Percentiles rank a stretch among this genome's conserved stretches.
phyloP scores from a whole-genome alignment of 2,888 invertebrate species.

The Plusia festucae region DNA sequence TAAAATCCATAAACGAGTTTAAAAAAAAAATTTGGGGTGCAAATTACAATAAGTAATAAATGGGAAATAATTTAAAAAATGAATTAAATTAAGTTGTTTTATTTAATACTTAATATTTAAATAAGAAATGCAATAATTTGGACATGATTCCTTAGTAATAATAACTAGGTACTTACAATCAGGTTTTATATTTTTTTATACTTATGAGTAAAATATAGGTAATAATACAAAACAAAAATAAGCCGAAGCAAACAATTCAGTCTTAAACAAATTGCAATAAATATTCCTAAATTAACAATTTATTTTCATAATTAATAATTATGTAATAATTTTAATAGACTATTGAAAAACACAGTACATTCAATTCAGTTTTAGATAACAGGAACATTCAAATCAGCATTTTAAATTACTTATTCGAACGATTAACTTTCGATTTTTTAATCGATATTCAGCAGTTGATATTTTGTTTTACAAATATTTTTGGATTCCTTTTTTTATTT shows the following conservation, averaged over 20 bases:
- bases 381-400: background rate
- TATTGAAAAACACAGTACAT: too few relatives aligned
- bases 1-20: too few relatives aligned
- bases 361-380: background rate
- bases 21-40: too few relatives aligned
- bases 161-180: too few relatives aligned
- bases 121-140: background rate
- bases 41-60: too few relatives aligned
- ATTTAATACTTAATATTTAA: background rate
- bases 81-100: background rate
- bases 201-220: too few relatives aligned
- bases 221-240: background rate
- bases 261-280: background rate
- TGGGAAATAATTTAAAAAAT: background rate
- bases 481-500: background rate
- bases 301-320: too few relatives aligned
- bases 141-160: too few relatives aligned
- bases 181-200: too few relatives aligned
- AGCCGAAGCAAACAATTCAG: background rate
- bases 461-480: background rate
- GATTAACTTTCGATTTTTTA: background rate
- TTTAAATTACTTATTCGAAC: background rate
- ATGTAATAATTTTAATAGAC: too few relatives aligned
- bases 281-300: background rate
- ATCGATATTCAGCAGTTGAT: background rate